Evolutionary conservation across 2,888 invertebrate species (phyloP), one percentile per base, ranked within the genome.

Genomic region (Chloromyia formosa): DNA sequence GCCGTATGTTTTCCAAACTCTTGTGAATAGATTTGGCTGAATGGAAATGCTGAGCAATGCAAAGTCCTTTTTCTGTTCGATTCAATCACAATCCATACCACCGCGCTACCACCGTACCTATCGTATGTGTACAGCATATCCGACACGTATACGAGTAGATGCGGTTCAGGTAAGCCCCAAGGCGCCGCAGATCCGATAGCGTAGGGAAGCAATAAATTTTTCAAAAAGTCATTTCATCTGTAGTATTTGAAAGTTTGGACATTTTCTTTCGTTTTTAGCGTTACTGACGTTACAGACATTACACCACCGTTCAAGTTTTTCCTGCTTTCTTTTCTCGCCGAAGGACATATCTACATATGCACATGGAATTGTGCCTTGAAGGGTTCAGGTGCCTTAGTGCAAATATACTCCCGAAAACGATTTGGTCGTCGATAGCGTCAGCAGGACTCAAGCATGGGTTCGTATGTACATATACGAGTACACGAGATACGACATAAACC

Each of bases 211-310:
- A 54, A 69, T 69, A 69, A 69, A 71, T 71, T 71, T 71, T 71
- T 58, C 58, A 56, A 27, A 71, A 71, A 71, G 71, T 71, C 54
- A 69, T 69, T 69, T 69, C 69, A 54, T 69, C 16, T 69, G 27
- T 69, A 69, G 69, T 18, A 69, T 54, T 69, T 27, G 54, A 69
- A 69, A 69, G 69, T 69, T 71, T 71, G 71, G 71, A 71, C 71
- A 71, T 58, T 71, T 71, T 71, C 42, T 18, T 71, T 71, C 56
- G 56, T 27, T 71, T 71, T 71, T 71, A 58, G 56, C 71, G 71
- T 40, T 16, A 27, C 27, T 22, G 10, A 18, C 1, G 62, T 2
- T 42, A 62, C 22, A 49, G 12, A 49, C 16, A 12, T n/a, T 49
- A n/a, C 16, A 49, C 49, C 27, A 7, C n/a, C 27, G 7, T 35